Percentiles rank a stretch among this genome's conserved stretches.
These are phyloP conservation scores for Cynodonichthys magdalenae DNA, from an alignment of 2,797 vertebrate species.

Conservation along the genomic window DNA sequence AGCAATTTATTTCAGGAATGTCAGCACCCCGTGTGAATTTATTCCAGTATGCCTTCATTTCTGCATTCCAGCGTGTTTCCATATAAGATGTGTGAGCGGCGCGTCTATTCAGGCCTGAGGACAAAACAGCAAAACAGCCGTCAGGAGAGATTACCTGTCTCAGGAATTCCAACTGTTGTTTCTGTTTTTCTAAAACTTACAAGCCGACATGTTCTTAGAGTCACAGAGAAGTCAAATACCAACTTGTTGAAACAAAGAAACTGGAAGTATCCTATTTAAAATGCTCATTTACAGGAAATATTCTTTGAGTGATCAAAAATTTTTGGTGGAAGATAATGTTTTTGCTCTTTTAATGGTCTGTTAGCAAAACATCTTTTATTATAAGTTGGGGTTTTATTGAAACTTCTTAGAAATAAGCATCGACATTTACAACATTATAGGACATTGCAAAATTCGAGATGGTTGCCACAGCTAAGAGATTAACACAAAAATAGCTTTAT, in stretches of 20 bases:
- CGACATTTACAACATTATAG: too few relatives aligned
- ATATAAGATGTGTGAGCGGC: conserved; percentile 4
- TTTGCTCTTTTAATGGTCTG: too few relatives aligned
- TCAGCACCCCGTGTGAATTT: neutral
- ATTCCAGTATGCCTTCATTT: conserved; percentile 13
- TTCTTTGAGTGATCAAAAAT: neutral
- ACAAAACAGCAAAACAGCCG: conserved; percentile 19
- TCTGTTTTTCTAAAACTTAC: conserved; percentile 17
- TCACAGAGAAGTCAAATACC: neutral
- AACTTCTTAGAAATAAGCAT: too few relatives aligned
- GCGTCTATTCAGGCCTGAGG: conserved; percentile 2
- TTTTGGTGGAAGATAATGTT: neutral
- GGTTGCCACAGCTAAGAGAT: too few relatives aligned
- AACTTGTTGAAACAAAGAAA: neutral
- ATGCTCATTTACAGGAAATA: neutral
- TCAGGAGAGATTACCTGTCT: conserved; percentile 26
- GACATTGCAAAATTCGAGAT: too few relatives aligned
- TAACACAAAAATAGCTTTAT: too few relatives aligned
- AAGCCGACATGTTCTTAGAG: neutral
- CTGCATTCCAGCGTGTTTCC: conserved; percentile 7
- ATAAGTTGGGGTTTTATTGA: too few relatives aligned
- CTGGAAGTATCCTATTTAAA: neutral
- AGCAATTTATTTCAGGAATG: conserved; percentile 20
- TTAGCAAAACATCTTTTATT: too few relatives aligned
- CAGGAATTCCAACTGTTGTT: conserved; percentile 14